These are phyloP conservation scores for Axea sp. DNA, from an alignment of 2,888 invertebrate species.

Conservation along the genomic window DNA sequence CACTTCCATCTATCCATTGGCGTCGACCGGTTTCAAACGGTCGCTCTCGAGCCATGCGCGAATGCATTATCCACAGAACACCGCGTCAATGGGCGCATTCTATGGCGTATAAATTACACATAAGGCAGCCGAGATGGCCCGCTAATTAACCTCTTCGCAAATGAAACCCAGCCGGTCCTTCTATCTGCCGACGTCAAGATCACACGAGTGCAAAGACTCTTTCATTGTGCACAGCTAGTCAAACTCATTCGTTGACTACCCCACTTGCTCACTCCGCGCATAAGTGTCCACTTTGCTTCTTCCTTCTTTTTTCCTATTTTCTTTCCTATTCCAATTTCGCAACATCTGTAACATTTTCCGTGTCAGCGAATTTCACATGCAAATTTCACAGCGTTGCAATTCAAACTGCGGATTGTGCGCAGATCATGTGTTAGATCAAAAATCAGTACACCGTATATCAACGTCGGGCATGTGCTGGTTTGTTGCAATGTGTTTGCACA, in stretches of 20 bases:
- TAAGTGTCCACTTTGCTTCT: conserved; percentile 36
- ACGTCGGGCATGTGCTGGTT: no score
- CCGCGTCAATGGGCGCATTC: conserved; percentile 67
- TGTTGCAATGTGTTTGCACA: no score
- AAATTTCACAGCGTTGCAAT: no score
- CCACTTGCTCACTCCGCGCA: conserved; percentile 14
- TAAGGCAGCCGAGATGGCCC: conserved; percentile 70
- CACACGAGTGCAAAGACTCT: conserved; percentile 62
- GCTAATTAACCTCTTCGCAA: conserved; percentile 72
- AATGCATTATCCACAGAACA: conserved; percentile 51
- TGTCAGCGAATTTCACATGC: no score
- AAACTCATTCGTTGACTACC: conserved; percentile 52
- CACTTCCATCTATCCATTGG: conserved; percentile 55
- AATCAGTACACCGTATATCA: no score
- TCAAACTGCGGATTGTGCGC: no score
- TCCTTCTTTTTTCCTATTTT: conserved; percentile 4
- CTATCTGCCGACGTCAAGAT: conserved; percentile 57
- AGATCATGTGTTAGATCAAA: no score
- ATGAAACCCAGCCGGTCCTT: conserved; percentile 65
- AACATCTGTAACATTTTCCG: no score
- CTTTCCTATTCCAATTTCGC: background rate
- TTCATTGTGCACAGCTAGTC: conserved; percentile 41
- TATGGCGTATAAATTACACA: conserved; percentile 70
- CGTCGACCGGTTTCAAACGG: conserved; percentile 56
- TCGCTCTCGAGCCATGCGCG: conserved; percentile 39